These are phyloP conservation scores for Euthynnus affinis DNA, from an alignment of 2,797 vertebrate genomes.

Conservation along the genomic window DNA sequence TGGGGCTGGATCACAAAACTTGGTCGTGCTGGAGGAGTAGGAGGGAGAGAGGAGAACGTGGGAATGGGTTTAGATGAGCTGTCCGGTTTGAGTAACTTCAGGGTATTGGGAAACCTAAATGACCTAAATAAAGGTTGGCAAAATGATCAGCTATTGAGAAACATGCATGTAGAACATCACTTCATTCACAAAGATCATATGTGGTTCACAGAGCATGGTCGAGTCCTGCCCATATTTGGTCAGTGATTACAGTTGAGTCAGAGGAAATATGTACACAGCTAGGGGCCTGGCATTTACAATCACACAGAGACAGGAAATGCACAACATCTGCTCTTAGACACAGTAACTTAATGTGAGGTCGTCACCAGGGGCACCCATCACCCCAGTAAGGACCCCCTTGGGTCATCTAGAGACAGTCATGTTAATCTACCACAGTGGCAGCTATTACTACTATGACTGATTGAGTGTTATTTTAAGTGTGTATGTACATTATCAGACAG, in stretches of 20 bases:
- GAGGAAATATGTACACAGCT: conserved; percentile 61
- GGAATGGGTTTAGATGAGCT: conserved; percentile 11
- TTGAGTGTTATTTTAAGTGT: conserved; percentile 5
- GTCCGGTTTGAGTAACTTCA: background rate
- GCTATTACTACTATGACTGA: conserved; percentile 2
- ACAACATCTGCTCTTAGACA: conserved; percentile 72
- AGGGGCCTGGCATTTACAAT: conserved; percentile 57
- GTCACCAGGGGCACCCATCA: conserved; percentile 25
- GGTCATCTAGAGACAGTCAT: conserved; percentile 26
- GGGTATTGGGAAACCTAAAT: background rate
- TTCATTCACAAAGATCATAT: conserved; percentile 11
- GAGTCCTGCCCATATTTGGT: conserved; percentile 65
- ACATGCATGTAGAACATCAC: background rate
- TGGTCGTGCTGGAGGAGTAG: conserved; percentile 87
- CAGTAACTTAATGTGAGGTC: conserved; percentile 27
- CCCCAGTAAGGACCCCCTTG: conserved; percentile 23
- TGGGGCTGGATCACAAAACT: conserved; percentile 98
- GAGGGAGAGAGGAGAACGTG: background rate
- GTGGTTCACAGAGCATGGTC: conserved; percentile 1
- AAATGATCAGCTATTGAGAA: background rate
- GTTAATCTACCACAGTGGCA: conserved; percentile 32
- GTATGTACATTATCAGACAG: background rate
- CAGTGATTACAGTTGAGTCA: conserved; percentile 54
- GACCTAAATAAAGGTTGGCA: background rate
- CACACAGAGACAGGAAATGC: conserved; percentile 71